phyloP scores from a whole-genome alignment of 2,113 vertebrate species.

The Mixornis gularis region DNA sequence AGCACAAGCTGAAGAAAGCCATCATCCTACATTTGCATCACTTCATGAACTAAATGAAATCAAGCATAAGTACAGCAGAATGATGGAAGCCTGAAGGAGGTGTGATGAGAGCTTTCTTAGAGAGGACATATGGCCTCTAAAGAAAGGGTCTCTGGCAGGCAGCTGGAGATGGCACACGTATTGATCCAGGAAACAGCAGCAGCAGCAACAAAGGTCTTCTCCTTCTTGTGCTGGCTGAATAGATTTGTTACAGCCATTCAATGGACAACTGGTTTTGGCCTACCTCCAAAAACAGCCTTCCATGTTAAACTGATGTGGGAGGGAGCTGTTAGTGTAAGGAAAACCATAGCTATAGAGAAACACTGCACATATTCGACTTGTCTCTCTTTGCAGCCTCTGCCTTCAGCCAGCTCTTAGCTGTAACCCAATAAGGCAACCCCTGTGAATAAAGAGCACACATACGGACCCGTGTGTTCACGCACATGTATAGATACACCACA shows the following conservation, averaged over 20 bases:
- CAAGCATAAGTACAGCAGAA: background rate
- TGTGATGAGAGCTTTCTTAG: slow-evolving; percentile 19
- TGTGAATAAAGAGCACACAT: background rate
- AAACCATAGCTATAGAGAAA: background rate
- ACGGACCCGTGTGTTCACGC: background rate
- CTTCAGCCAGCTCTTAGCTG: background rate
- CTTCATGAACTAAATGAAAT: background rate
- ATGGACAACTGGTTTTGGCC: background rate
- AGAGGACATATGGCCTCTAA: slow-evolving; percentile 24
- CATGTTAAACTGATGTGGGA: background rate
- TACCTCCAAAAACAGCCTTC: background rate
- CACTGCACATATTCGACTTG: rapidly evolving
- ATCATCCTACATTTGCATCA: background rate
- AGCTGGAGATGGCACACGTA: slow-evolving; percentile 7
- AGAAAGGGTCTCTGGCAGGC: slow-evolving; percentile 2
- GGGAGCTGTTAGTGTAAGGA: background rate
- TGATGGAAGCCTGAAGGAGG: slow-evolving; percentile 31
- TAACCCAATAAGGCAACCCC: background rate
- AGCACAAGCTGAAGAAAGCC: background rate
- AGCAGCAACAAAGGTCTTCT: background rate
- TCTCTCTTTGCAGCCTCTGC: background rate
- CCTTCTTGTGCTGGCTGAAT: background rate
- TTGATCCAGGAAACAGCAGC: background rate
- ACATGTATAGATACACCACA: background rate
- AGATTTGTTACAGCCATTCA: background rate